A percentile compares a stretch with the other conserved stretches of the same genome.
These are phyloP conservation scores for Xestoiulus laeticollis DNA, from an alignment of 2,888 invertebrate species.

Conservation along the genomic window DNA sequence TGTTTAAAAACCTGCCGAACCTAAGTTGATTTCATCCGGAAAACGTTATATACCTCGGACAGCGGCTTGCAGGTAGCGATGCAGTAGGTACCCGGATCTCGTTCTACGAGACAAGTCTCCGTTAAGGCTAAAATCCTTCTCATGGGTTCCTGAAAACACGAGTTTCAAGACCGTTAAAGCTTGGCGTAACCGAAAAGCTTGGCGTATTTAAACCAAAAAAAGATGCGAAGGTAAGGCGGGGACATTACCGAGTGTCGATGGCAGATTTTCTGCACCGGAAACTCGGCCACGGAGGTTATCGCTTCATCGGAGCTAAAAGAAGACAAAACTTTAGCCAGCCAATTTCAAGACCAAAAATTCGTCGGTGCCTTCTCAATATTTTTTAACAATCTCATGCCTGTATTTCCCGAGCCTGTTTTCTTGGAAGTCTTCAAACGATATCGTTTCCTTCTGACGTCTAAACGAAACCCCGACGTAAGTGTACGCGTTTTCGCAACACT, in stretches of 20 bases:
- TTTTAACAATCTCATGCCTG: constrained; percentile 72
- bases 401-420: constrained; percentile 90
- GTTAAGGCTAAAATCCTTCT: constrained; percentile 91
- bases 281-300: constrained; percentile 96
- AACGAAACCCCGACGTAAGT: constrained; percentile 83
- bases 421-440: constrained; percentile 86
- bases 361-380: no score
- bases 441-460: constrained; percentile 82
- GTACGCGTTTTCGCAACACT: constrained; percentile 83
- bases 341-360: constrained; percentile 49
- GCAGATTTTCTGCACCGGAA: constrained; percentile 92
- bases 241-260: constrained; percentile 72
- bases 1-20: background rate
- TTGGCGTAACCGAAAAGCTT: no score
- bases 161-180: no score
- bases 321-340: no score
- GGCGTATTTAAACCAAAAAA: background rate
- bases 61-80: constrained; percentile 68
- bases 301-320: constrained; percentile 87
- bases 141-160: constrained; percentile 73
- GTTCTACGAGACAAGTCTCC: constrained; percentile 93
- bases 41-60: constrained; percentile 66
- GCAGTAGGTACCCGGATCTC: constrained; percentile 96
- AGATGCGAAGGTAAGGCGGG: background rate
- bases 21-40: no score